Evolutionary conservation across 2,888 invertebrate genomes (phyloP).

Genomic region (Lepidochrysops patricia): DNA sequence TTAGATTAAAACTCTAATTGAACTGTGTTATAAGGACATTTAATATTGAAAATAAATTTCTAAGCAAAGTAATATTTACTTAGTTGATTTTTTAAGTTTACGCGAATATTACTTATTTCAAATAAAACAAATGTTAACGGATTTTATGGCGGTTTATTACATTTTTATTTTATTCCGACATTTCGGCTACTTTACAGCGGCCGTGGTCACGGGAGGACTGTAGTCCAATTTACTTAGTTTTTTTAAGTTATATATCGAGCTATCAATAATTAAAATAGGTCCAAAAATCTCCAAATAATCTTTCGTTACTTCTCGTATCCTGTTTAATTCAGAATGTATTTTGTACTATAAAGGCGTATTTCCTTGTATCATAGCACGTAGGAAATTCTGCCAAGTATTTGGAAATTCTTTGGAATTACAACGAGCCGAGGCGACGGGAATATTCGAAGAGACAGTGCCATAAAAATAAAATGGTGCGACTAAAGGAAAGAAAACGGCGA

Average conservation of each 20-base stretch:
- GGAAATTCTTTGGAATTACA: constrained; percentile 42
- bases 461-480: constrained; percentile 55
- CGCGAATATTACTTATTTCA: too few relatives aligned
- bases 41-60: background rate
- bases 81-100: background rate
- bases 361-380: constrained; percentile 20
- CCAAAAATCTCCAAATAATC: constrained; percentile 30
- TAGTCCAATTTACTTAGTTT: too few relatives aligned
- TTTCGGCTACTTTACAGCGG: too few relatives aligned
- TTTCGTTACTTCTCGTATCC: constrained; percentile 31
- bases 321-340: constrained; percentile 28
- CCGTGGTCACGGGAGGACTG: too few relatives aligned
- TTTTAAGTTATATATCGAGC: too few relatives aligned
- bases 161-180: too few relatives aligned
- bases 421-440: constrained; percentile 37
- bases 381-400: constrained; percentile 41
- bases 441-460: constrained; percentile 47
- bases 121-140: too few relatives aligned
- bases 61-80: background rate
- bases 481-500: constrained; percentile 44
- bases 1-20: constrained; percentile 26
- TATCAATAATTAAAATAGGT: constrained; percentile 18
- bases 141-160: too few relatives aligned
- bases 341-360: constrained; percentile 29
- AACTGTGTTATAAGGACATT: background rate